phyloP scores from a whole-genome alignment of 2,888 invertebrate species.

The Schizotus pectinicornis region DNA sequence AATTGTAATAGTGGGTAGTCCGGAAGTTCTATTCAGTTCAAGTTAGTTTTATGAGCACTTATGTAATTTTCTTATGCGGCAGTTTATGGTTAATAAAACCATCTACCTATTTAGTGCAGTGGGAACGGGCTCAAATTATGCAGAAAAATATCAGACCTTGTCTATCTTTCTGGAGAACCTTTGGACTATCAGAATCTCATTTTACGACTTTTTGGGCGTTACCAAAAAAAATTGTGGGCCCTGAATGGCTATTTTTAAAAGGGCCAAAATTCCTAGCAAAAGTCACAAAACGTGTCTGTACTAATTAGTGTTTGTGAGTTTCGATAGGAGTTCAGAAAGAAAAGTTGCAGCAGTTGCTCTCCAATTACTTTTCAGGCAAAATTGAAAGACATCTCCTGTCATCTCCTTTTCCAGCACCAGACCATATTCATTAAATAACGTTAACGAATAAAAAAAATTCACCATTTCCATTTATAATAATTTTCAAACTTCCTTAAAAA shows the following conservation, averaged over 20 bases:
- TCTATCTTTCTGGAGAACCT: no score
- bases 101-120: background rate
- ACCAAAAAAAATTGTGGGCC: no score
- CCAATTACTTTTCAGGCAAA: constrained; percentile 14
- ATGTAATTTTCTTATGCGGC: constrained; percentile 12
- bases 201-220: no score
- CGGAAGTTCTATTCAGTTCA: constrained; percentile 10
- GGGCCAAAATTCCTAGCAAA: no score
- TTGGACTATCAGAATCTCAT: no score
- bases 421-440: constrained; percentile 16
- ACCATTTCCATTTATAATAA: background rate
- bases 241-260: no score
- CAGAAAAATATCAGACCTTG: background rate
- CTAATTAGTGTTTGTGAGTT: no score
- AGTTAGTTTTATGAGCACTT: constrained; percentile 15
- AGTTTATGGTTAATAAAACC: constrained; percentile 4
- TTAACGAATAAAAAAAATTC: constrained; percentile 7
- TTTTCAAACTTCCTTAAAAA: constrained; percentile 8
- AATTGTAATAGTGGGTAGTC: constrained; percentile 10
- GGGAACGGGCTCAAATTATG: background rate
- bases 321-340: background rate
- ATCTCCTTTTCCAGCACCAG: constrained; percentile 7
- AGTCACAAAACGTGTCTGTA: no score
- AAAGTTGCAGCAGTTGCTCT: constrained; percentile 15
- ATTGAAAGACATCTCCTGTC: constrained; percentile 3